A percentile compares a stretch with the other conserved stretches of the same genome.
Conservation (phyloP, 2,797 vertebrate genomes). For the Takifugu ocellatus region DNA sequence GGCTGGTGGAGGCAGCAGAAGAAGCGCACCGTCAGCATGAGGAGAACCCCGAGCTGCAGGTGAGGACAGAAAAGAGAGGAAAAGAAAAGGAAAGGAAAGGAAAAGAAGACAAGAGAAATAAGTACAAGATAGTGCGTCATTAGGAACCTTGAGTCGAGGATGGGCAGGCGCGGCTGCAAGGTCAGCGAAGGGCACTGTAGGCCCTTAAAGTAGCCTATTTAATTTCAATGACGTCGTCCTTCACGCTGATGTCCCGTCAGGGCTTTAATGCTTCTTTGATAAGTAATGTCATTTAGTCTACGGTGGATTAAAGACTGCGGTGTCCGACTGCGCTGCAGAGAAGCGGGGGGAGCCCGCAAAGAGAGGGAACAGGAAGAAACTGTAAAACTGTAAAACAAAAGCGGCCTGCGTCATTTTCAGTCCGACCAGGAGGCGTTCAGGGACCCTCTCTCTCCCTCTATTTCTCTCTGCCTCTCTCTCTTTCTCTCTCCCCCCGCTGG, state of each 20-base stretch:
- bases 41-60: constrained; percentile 95
- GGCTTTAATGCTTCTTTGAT: constrained; percentile 43
- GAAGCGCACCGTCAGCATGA: constrained; percentile 95
- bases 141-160: constrained; percentile 18
- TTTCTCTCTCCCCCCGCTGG: constrained; percentile 38
- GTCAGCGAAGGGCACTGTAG: constrained; percentile 49
- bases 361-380: background rate
- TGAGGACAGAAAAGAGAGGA: constrained; percentile 53
- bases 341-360: background rate
- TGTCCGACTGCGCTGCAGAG: background rate
- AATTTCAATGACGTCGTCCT: constrained; percentile 49
- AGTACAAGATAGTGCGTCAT: constrained; percentile 4
- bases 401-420: background rate
- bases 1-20: constrained; percentile 94
- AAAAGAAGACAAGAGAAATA: background rate
- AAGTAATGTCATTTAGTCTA: constrained; percentile 11
- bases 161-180: constrained; percentile 35
- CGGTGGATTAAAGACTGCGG: constrained; percentile 27
- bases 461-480: constrained; percentile 19
- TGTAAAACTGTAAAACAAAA: background rate
- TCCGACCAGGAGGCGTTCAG: constrained; percentile 35
- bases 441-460: constrained; percentile 26
- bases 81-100: background rate
- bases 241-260: constrained; percentile 46
- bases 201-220: constrained; percentile 44